These are phyloP conservation scores for Mastomys coucha DNA, from an alignment of 2,113 vertebrate species.

Conservation along the genomic window DNA sequence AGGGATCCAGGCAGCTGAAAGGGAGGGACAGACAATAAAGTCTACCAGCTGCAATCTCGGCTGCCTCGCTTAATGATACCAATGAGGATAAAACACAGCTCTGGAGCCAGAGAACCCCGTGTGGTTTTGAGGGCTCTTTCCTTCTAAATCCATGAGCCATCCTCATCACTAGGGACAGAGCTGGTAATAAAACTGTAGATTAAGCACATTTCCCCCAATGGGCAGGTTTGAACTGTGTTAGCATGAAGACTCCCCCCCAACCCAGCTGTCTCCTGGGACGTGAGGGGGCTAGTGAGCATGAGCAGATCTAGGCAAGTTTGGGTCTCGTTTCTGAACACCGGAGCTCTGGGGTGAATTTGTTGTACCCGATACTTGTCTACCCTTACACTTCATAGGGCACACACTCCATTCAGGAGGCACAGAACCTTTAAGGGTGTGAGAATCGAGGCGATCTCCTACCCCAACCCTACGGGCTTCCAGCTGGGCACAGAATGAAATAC, in stretches of 20 bases:
- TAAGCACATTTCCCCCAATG: background rate
- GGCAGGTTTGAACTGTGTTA: background rate
- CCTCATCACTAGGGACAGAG: background rate
- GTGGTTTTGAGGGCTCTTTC: background rate
- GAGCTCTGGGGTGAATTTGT: background rate
- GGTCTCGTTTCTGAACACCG: background rate
- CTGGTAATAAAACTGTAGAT: background rate
- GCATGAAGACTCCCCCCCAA: background rate
- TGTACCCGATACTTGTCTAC: background rate
- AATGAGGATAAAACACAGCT: background rate
- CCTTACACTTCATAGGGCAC: too few relatives aligned
- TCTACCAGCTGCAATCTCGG: background rate
- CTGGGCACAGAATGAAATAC: background rate
- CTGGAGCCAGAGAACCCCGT: background rate
- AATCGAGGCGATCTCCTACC: background rate
- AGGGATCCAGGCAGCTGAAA: background rate
- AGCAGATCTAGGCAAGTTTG: background rate
- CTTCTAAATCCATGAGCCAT: background rate
- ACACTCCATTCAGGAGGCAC: background rate
- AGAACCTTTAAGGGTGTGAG: background rate
- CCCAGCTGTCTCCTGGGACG: background rate
- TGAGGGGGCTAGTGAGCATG: background rate
- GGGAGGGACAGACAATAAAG: background rate
- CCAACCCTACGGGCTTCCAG: background rate
- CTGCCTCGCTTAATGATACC: background rate